phyloP scores from a whole-genome alignment of 2,113 vertebrate species.

The Leucoraja erinaceus region DNA sequence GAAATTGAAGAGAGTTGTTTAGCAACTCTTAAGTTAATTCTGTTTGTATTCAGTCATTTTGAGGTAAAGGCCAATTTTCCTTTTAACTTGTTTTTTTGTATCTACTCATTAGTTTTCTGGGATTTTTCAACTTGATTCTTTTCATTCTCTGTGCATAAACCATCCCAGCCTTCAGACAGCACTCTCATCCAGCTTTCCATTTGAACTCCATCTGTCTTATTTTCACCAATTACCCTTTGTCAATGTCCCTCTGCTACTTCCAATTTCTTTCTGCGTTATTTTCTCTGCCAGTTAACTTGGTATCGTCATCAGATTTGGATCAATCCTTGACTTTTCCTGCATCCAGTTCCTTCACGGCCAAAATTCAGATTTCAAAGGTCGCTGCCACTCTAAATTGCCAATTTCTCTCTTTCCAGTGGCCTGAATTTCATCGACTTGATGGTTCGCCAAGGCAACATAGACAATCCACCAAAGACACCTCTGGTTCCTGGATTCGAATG shows the following conservation, averaged over 20 bases:
- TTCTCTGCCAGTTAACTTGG: neutral
- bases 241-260: neutral
- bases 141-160: neutral
- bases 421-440: conserved; percentile 96
- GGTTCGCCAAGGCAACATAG: conserved; percentile 94
- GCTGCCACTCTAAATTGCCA: neutral
- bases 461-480: conserved; percentile 89
- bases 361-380: neutral
- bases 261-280: neutral
- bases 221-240: neutral
- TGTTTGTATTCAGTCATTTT: too few relatives aligned
- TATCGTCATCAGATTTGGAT: neutral
- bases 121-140: neutral
- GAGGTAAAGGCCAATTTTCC: too few relatives aligned
- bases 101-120: neutral
- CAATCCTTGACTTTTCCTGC: too few relatives aligned
- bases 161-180: neutral
- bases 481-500: conserved; percentile 93
- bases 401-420: conserved; percentile 63
- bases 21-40: too few relatives aligned
- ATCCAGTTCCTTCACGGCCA: neutral
- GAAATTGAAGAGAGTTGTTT: too few relatives aligned
- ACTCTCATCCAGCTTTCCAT: neutral
- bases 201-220: neutral
- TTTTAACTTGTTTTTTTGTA: neutral